phyloP scores from a whole-genome alignment of 2,797 vertebrate genomes.

The Lithobates pipiens region DNA sequence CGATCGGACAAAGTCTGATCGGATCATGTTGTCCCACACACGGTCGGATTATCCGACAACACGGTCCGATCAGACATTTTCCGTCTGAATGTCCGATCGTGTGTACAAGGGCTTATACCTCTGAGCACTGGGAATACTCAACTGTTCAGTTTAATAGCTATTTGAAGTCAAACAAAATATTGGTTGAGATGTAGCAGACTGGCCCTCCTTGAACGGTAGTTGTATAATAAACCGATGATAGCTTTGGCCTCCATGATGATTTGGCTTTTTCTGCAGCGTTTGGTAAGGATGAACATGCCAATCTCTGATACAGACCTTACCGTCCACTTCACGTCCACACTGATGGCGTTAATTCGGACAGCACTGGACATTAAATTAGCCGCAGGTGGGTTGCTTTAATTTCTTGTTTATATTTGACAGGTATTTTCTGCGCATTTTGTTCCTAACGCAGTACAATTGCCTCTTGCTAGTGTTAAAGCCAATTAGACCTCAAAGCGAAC shows the following conservation, averaged over 20 bases:
- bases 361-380: constrained; percentile 93
- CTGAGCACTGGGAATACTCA: not conserved
- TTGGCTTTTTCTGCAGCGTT: constrained; percentile 77
- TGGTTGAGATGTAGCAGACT: constrained; percentile 1
- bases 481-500: no score
- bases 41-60: no score
- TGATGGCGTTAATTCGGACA: constrained; percentile 94
- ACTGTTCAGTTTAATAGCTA: not conserved
- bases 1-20: no score
- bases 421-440: no score
- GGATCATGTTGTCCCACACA: no score
- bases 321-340: constrained; percentile 92
- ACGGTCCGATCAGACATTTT: no score
- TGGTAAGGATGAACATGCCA: constrained; percentile 97
- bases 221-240: not conserved
- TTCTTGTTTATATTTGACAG: not conserved
- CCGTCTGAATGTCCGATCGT: no score
- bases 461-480: no score
- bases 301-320: constrained; percentile 88
- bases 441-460: no score
- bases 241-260: not conserved
- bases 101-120: no score
- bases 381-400: constrained; percentile 79
- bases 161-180: not conserved
- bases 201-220: not conserved